These are phyloP conservation scores for Elephantulus edwardii DNA, from an alignment of 2,113 vertebrate species.

Conservation along the genomic window DNA sequence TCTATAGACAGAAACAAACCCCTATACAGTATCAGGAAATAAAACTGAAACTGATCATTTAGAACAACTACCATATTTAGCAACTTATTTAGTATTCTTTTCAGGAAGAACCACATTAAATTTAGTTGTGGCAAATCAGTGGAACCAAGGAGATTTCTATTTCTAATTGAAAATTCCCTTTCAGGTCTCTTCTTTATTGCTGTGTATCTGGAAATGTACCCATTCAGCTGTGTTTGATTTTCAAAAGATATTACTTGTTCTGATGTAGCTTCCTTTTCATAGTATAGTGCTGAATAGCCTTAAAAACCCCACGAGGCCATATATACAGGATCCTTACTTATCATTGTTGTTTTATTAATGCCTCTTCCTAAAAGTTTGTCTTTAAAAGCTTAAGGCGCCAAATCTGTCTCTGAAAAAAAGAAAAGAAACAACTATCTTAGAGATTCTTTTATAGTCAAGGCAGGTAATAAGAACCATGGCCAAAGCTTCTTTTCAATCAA, in stretches of 20 bases:
- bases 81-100: constrained; percentile 42
- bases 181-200: not conserved
- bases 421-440: not conserved
- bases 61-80: constrained; percentile 32
- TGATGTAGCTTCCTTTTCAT: not conserved
- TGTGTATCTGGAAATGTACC: not conserved
- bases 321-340: not conserved
- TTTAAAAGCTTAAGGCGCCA: constrained; percentile 41
- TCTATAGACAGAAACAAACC: not conserved
- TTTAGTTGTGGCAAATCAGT: constrained; percentile 55
- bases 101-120: constrained; percentile 28
- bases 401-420: not conserved
- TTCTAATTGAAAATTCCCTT: constrained; percentile 4
- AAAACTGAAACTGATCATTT: constrained; percentile 55
- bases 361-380: constrained; percentile 67
- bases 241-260: constrained; percentile 25
- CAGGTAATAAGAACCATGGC: not conserved
- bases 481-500: not conserved
- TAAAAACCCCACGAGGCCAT: not conserved
- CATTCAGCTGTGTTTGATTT: not conserved
- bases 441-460: not conserved
- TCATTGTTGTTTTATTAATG: constrained; percentile 46
- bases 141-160: constrained; percentile 31
- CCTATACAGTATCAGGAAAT: constrained; percentile 27
- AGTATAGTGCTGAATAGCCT: not conserved